Base-by-base conservation (phyloP, 2,113 vertebrate species). In the Oncorhynchus gorbuscha region DNA sequence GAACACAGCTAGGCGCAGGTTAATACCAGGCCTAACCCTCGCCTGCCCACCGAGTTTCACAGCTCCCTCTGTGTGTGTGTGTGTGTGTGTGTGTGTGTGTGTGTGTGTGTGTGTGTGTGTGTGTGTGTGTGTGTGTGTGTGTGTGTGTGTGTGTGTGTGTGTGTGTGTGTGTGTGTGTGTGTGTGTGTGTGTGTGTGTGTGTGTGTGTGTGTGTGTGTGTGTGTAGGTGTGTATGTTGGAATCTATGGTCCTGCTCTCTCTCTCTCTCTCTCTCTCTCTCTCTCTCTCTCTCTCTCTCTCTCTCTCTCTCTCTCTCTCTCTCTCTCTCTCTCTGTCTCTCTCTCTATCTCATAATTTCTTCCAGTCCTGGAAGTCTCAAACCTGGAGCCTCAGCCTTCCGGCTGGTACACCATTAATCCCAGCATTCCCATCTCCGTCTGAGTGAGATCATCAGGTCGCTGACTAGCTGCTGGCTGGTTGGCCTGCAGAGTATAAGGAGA, bases 1-100 rank as follows among this genome's bases (percentile, higher is more conserved):
- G 51, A 55, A 55, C 14, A 1, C 51, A 45, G 39, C 39, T 92
- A 92, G 91, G 88, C 93, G 87, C 89, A 84, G 81, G 84, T 90
- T 94, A 93, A 93, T 89, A 90, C 89, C 86, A 87, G 92, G 89
- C 84, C 84, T 87, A 88, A 90, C 84, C 81, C 83, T 90, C 87
- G 88, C 85, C 81, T 84, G 84, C 87, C 83, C 83, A 73, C 69
- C 30, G 82, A 77, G 81, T 87, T 83, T 81, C 72, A 45, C 39
- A 45, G 39, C 39, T 11, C 39, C 7, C 39, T 39, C 8, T 39
- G 8, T 39, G 39, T 39, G 39, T 39, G 6, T 39, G 7, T 8
- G 35, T 39, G 6, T 39, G 35, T 39, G 7, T 8, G 6, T 39
- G 35, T 39, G 35, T 39, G 35, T 39, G 35, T 39, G 35, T 39